Evolutionary conservation across 2,113 vertebrate species (phyloP).

Genomic region (Poeciliopsis prolifica): DNA sequence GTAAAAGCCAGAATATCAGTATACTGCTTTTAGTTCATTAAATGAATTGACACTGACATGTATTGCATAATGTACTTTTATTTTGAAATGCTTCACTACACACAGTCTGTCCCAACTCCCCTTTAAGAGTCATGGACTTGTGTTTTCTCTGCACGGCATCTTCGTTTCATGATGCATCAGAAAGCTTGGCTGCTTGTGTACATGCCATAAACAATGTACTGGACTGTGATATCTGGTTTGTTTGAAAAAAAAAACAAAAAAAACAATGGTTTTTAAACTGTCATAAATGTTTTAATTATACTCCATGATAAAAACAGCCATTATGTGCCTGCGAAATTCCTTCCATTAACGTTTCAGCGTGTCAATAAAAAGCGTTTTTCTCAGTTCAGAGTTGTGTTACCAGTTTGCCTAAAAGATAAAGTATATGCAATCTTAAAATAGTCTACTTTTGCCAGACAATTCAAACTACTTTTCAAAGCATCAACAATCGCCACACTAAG

Average conservation of each 20-base stretch:
- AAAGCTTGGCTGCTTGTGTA: slow-evolving; percentile 62
- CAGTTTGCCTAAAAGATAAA: background rate
- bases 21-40: slow-evolving; percentile 35
- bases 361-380: slow-evolving; percentile 71
- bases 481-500: background rate
- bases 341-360: slow-evolving; percentile 64
- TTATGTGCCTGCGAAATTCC: slow-evolving; percentile 71
- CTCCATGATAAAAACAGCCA: slow-evolving; percentile 62
- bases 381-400: slow-evolving; percentile 13
- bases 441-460: background rate
- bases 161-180: slow-evolving; percentile 56
- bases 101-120: slow-evolving; percentile 48
- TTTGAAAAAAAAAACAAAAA: slow-evolving; percentile 35
- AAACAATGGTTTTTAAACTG: slow-evolving; percentile 33
- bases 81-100: slow-evolving; percentile 48
- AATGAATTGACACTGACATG: slow-evolving; percentile 31
- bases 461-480: background rate
- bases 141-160: slow-evolving; percentile 63
- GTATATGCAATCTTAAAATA: background rate
- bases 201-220: slow-evolving; percentile 53
- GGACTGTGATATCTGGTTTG: slow-evolving; percentile 51
- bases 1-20: slow-evolving; percentile 18
- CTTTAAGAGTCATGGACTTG: slow-evolving; percentile 58
- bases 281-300: slow-evolving; percentile 65
- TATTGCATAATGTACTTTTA: slow-evolving; percentile 50